Evolutionary conservation across 2,888 invertebrate species (phyloP), one percentile per base, ranked within the genome.

Genomic region (Neria commutata): DNA sequence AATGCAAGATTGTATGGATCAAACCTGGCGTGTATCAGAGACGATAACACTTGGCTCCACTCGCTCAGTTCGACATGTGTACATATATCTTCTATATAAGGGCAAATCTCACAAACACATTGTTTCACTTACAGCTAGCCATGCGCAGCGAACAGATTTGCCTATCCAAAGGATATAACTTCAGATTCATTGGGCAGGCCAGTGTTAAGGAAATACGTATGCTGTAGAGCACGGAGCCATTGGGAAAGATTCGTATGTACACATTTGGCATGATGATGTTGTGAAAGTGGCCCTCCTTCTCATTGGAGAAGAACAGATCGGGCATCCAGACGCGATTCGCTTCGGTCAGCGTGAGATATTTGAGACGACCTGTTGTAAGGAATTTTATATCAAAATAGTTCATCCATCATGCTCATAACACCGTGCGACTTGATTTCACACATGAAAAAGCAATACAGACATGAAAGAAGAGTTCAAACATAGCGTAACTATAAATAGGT

Each of bases 261-360:
- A 97, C 94, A 83, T 98, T 97, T 63, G 96, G 95, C 94, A 95
- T 95, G 82, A 96, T 95, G 83, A 97, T 96, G 82, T 95, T 93
- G 85, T 97, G 96, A 81, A 97, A 93, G 81, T 96, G 96, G 55
- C 97, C 98, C 79, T 95, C 94, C 83, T 98, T 98, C 84, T 98
- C 98, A 79, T 98, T 98, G 58, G 95, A 92, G 85, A 97, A 97
- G 87, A 97, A 98, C 70, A 97, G 85, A 85, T 98, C 98, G 33
- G 98, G 98, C 91, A 97, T 96, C 98, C 98, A 98, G 59, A 98
- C 94, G 71, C 94, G 89, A 83, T 92, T 93, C 56, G 95, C 93
- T 83, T 97, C 96, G 56, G 96, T 94, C 77, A 96, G 85, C 58
- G 95, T 95, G 67, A 95, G 86, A 85, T 95, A 95, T 83, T 93